Evolutionary conservation across 1,140 invertebrate species (phyloP).

Genomic region (Heliconius melpomene): DNA sequence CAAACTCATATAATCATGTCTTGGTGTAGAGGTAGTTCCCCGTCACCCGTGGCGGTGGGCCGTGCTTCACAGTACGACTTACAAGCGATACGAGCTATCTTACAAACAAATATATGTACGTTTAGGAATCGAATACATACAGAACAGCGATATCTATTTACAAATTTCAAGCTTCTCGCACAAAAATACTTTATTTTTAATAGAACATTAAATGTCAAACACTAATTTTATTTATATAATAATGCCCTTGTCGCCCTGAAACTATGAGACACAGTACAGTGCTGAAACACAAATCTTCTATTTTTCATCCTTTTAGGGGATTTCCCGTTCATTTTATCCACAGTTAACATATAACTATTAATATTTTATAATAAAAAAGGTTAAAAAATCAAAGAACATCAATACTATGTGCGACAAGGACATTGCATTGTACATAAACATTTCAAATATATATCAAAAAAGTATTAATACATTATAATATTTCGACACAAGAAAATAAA

Average conservation of each 20-base stretch:
- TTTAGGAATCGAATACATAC: slow-evolving; percentile 49
- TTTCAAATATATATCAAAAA: slow-evolving; percentile 31
- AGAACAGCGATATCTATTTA: slow-evolving; percentile 66
- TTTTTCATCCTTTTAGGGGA: background rate
- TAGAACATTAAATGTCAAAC: slow-evolving; percentile 49
- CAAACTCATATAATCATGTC: background rate
- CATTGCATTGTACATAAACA: slow-evolving; percentile 21
- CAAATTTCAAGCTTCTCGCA: slow-evolving; percentile 65
- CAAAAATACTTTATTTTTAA: slow-evolving; percentile 55
- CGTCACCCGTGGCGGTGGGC: background rate
- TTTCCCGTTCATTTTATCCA: background rate
- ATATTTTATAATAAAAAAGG: background rate
- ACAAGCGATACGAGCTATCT: slow-evolving; percentile 52
- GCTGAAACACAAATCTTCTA: background rate
- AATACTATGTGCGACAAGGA: slow-evolving; percentile 32
- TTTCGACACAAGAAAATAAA: slow-evolving; percentile 36
- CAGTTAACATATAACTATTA: background rate
- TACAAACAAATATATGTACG: slow-evolving; percentile 46
- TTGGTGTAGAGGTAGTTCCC: background rate
- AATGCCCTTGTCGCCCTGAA: slow-evolving; percentile 39
- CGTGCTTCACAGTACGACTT: slow-evolving; percentile 52
- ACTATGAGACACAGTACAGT: background rate
- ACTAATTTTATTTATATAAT: slow-evolving; percentile 52
- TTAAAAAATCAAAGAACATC: background rate
- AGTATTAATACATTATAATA: slow-evolving; percentile 12